Evolutionary conservation across 2,113 vertebrate genomes (phyloP).

Genomic region (Larimichthys crocea): DNA sequence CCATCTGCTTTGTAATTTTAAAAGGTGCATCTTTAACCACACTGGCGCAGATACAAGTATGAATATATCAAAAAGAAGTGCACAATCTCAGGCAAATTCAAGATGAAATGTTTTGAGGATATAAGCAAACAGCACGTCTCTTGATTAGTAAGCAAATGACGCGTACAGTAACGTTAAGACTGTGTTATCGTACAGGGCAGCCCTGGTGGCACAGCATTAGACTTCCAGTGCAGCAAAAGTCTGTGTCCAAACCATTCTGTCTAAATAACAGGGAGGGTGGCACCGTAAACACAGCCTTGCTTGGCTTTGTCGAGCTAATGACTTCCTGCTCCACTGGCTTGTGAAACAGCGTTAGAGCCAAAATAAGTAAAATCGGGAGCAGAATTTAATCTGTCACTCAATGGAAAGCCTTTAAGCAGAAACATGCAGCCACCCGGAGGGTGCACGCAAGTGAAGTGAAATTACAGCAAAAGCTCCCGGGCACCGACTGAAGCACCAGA

Average conservation of each 20-base stretch:
- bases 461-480: constrained; percentile 71
- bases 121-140: not conserved
- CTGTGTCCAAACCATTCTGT: constrained; percentile 60
- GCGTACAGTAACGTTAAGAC: not conserved
- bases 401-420: constrained; percentile 81
- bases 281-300: constrained; percentile 74
- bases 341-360: constrained; percentile 76
- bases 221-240: constrained; percentile 44
- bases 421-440: constrained; percentile 75
- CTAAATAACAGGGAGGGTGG: constrained; percentile 72
- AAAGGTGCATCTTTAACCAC: constrained; percentile 53
- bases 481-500: constrained; percentile 58
- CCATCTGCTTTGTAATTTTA: constrained; percentile 57
- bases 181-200: constrained; percentile 1
- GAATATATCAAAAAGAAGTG: constrained; percentile 8
- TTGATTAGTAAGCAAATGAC: not conserved
- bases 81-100: not conserved
- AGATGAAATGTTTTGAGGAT: not conserved
- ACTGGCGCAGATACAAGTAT: constrained; percentile 24
- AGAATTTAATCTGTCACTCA: constrained; percentile 83
- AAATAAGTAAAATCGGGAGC: constrained; percentile 78
- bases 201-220: constrained; percentile 17
- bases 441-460: constrained; percentile 69
- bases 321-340: constrained; percentile 80
- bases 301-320: constrained; percentile 78